Percentiles rank a stretch among this genome's conserved stretches.
Conservation (phyloP, 2,888 invertebrate species). For the Ommatoiulus sabulosus region DNA sequence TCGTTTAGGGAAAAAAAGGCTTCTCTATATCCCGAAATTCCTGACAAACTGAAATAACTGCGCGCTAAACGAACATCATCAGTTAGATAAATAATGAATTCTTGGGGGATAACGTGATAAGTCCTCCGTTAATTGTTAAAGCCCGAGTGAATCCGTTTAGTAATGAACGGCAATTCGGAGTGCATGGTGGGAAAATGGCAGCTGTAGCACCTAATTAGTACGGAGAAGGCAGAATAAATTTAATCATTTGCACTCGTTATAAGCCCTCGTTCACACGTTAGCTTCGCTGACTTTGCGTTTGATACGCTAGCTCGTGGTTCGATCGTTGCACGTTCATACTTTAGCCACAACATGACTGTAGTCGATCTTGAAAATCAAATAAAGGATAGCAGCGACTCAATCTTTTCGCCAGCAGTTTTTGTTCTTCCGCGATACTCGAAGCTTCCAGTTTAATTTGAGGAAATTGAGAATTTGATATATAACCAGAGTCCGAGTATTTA, state of each 20-base stretch:
- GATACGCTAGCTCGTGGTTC: no score
- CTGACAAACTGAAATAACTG: not conserved
- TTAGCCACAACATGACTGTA: no score
- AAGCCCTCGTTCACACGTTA: constrained; percentile 7
- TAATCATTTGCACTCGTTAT: not conserved
- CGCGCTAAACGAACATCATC: not conserved
- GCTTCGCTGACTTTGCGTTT: not conserved
- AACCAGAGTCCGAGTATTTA: no score
- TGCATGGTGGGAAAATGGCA: constrained; percentile 34
- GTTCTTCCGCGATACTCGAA: no score
- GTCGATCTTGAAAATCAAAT: no score
- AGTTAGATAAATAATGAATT: constrained; percentile 21
- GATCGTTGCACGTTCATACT: no score
- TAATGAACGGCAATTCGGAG: not conserved
- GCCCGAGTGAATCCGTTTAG: constrained; percentile 34
- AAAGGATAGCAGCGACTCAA: no score
- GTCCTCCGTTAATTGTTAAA: constrained; percentile 14
- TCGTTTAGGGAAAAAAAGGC: not conserved
- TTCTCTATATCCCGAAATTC: not conserved
- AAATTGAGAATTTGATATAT: no score
- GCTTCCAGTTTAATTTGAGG: no score
- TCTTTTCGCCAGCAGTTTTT: no score
- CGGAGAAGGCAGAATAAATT: not conserved
- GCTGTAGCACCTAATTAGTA: constrained; percentile 21
- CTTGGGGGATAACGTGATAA: constrained; percentile 1